Base-by-base conservation (phyloP, 1,140 invertebrate species). In the Diachasma alloeum region DNA sequence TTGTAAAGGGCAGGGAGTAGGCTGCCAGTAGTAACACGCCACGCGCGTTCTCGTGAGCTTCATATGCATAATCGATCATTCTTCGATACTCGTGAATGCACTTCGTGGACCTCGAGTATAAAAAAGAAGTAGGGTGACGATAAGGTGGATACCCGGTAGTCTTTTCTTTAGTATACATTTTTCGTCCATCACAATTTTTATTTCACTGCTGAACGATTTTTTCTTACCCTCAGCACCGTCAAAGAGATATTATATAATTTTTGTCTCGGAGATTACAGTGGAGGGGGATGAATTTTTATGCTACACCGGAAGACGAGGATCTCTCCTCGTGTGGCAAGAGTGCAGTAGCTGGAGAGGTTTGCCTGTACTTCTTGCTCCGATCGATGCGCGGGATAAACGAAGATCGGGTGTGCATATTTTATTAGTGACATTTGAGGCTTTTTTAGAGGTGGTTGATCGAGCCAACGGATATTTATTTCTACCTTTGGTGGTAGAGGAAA, bases 1-100 rank as follows among this genome's bases (percentile, higher is more conserved):
- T 42, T 63, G 17, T 8, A 31, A 59, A 19, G 15, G n/a, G 17
- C n/a, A 11, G 15, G 19, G 37, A 42, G 17, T 24, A 26, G 31
- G 48, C 48, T 56, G 48, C n/a, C n/a, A 56, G 48, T 56, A 56
- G 8, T 46, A 31, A 15, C 8, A 44, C 19, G 19, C 17, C 10
- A 15, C 56, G 31, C 72, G 72, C 72, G 56, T 42, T 66, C 24
- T 68, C 13, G 42, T 37, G 24, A 26, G 11, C 15, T 24, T 67
- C 31, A 70, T 75, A 75, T 75, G 74, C 74, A 75, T 75, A 75
- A n/a, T 75, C 74, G 74, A 75, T 75, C 74, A 75, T 75, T 75
- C 46, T 75, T 70, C 46, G 74, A 75, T 75, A 31, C 59, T 26
- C 56, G 53, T 66, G 36, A 53, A 72, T 53, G 26, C 31, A 59